Evolutionary conservation across 1,140 invertebrate species (phyloP), one percentile per base, ranked within the genome.

Genomic region (Nasonia vitripennis): DNA sequence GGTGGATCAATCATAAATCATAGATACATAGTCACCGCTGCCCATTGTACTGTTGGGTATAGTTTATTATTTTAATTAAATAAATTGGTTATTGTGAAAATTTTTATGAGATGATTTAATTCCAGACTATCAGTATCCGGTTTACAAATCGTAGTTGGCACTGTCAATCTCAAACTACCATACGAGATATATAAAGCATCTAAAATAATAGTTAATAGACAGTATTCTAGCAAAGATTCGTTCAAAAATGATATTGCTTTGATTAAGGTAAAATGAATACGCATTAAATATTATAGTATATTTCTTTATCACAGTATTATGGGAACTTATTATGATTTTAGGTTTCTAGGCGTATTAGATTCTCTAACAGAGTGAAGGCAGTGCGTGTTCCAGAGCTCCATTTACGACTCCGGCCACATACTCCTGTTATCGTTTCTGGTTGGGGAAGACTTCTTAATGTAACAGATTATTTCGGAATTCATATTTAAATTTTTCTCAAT

Each of bases 231-330:
- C 7, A 12, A 10, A 27, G 27, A 45, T n/a, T 6, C 17, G n/a
- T 41, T 11, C 6, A 78, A 48, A 23, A 45, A 78, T 78, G 75
- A 78, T 20, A 51, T 78, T 78, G 45, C 75, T 41, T 41, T 78
- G n/a, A 78, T 78, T 4, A 2, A 51, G 75, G 75, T 78, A 23
- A 51, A 12, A 51, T 51, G 2, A 14, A 17, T 51, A 11, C 10
- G 10, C 9, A 14, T 51, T 17, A 2, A 51, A 51, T 51, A 14
- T 14, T 1, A 14, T 12, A 4, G 48, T 51, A 51, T 17, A 51
- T 51, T 23, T 27, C 2, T 37, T 17, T 37, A 31, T 17, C 34
- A 34, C 17, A 14, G 0, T 41, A 34, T 5, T 9, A 45, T 45
- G 7, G 41, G 9, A 45, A 45, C 41, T 9, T 1, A 45, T 74